Base-by-base conservation (phyloP, 1,140 invertebrate species). In the Drosophila equinoxialis region DNA sequence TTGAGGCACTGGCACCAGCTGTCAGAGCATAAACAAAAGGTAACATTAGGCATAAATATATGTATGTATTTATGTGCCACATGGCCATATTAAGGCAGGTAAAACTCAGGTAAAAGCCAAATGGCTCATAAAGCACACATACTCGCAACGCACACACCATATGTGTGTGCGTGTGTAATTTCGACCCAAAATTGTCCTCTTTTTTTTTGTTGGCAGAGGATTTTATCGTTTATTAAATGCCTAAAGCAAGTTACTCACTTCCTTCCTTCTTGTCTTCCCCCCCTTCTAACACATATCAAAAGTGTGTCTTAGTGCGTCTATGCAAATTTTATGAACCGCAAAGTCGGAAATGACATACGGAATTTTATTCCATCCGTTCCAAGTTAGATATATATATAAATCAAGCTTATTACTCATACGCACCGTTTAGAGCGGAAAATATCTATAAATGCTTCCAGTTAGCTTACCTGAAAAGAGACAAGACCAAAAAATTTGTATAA, bases 381-480 rank as follows among this genome's bases (percentile, higher is more conserved):
- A 51, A 23, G 17, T 17, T 30, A 17, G 37, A 71, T 77, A 71
- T 42, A 71, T 77, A 71, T 60, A 51, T 57, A 66, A 41, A 55
- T 23, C 10, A 64, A 55, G 65, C 65, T 67, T 59, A 72, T 87
- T 77, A 77, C 70, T 68, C 68, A 77, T 86, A 87, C 83, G 70
- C 82, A 86, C 83, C 83, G 59, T 68, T 37, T 45, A 63, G 58
- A 65, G 66, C 14, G 54, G 37, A 30, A 35, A 61, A 65, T 55
- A 39, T 61, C 14, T 14, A 33, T 65, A 66, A 37, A 65, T 23
- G 60, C 72, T 75, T 72, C 30, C 30, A 37, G 42, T 60, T 71
- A 71, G 87, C 83, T 87, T 68, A 87, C 83, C 83, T 87, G 79
- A 41, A 84, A 79, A 51, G 72, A 63, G 37, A 14, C 55, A 17